Evolutionary conservation across 2,888 invertebrate genomes (phyloP).

Genomic region (Theretra japonica): DNA sequence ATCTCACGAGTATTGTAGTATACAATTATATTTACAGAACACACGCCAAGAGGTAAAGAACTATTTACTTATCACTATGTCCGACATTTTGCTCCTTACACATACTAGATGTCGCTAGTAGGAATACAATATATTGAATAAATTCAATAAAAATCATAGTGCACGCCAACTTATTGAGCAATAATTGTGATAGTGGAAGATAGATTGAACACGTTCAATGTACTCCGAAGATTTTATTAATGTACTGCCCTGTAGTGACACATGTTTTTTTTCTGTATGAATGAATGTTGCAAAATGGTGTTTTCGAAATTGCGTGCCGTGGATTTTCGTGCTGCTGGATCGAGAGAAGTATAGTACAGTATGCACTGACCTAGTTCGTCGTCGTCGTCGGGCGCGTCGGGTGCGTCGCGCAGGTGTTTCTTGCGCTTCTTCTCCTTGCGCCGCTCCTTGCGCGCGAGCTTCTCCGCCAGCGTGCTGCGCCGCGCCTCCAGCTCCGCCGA

Average conservation of each 20-base stretch:
- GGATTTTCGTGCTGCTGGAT: no score
- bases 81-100: background rate
- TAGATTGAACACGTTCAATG: no score
- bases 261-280: no score
- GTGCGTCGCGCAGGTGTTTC: slow-evolving; percentile 81
- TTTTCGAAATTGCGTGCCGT: no score
- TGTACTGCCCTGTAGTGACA: no score
- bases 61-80: background rate
- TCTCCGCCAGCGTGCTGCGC: slow-evolving; percentile 88
- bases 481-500: slow-evolving; percentile 88
- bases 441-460: slow-evolving; percentile 89
- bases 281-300: no score
- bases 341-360: no score
- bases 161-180: no score
- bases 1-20: background rate
- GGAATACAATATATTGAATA: background rate
- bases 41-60: background rate
- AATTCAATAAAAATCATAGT: background rate
- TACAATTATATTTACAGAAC: background rate
- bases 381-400: slow-evolving; percentile 45
- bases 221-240: no score
- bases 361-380: slow-evolving; percentile 44
- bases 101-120: background rate
- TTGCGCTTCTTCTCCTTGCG: slow-evolving; percentile 90
- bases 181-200: no score